Conservation (phyloP, 1,140 invertebrate species). For the Drosophila baimaii region DNA sequence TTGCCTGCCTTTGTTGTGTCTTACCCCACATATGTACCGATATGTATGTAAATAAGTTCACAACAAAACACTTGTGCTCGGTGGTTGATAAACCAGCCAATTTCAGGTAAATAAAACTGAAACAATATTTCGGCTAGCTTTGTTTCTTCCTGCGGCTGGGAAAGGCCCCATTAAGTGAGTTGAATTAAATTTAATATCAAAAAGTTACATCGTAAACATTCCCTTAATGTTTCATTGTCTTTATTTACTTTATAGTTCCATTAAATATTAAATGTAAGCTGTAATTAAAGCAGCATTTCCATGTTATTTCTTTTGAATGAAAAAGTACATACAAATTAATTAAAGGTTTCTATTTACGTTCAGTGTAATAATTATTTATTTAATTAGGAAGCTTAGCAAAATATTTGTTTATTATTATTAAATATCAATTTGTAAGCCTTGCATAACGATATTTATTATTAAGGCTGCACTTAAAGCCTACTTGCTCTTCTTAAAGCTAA, state of each 20-base stretch:
- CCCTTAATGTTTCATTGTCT: background rate
- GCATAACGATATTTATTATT: too few species aligned
- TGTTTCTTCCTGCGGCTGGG: conserved; percentile 6
- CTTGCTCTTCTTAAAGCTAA: too few species aligned
- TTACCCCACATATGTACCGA: conserved; percentile 63
- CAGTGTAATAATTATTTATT: background rate
- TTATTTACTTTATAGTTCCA: background rate
- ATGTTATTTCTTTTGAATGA: too few species aligned
- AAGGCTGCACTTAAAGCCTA: too few species aligned
- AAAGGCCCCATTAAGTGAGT: conserved; percentile 1
- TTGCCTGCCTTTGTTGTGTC: conserved; percentile 47
- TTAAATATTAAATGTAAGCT: background rate
- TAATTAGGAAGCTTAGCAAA: background rate
- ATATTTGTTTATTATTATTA: background rate
- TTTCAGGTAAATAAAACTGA: conserved; percentile 74
- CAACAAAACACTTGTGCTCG: conserved; percentile 75
- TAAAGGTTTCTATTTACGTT: background rate
- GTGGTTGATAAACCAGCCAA: conserved; percentile 74
- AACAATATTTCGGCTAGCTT: conserved; percentile 57
- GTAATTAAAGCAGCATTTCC: background rate
- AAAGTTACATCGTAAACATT: background rate
- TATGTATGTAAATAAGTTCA: conserved; percentile 62
- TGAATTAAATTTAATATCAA: background rate
- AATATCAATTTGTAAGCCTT: background rate
- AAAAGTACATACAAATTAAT: background rate